phyloP scores from a whole-genome alignment of 2,888 invertebrate genomes.

The Agonopterix subpropinquella region DNA sequence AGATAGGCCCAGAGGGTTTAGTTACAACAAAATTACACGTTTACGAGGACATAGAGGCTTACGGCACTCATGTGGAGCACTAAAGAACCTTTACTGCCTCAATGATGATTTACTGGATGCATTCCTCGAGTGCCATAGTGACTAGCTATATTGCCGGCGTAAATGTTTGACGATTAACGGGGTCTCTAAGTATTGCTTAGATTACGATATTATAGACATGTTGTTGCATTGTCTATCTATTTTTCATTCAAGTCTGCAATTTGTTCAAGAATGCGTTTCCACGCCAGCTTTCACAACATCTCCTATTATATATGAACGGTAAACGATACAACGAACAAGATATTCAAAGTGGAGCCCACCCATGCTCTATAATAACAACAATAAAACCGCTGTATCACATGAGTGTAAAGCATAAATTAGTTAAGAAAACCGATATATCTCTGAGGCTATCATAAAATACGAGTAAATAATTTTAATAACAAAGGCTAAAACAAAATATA shows the following conservation, averaged over 20 bases:
- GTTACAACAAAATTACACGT: slow-evolving; percentile 66
- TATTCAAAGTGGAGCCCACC: slow-evolving; percentile 38
- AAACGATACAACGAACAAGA: slow-evolving; percentile 3
- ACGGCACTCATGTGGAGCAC: slow-evolving; percentile 41
- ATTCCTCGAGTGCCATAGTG: slow-evolving; percentile 44
- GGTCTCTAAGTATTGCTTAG: slow-evolving; percentile 11
- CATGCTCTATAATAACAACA: slow-evolving; percentile 48
- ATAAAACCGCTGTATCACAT: slow-evolving; percentile 31
- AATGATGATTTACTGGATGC: slow-evolving; percentile 66
- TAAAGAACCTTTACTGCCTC: slow-evolving; percentile 59
- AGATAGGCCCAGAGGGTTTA: slow-evolving; percentile 49
- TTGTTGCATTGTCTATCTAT: too few relatives aligned
- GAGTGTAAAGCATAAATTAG: slow-evolving; percentile 55
- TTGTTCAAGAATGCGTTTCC: too few relatives aligned
- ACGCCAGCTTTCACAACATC: too few relatives aligned
- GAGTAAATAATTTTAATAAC: slow-evolving; percentile 53
- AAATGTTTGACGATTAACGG: slow-evolving; percentile 45
- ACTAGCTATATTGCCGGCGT: slow-evolving; percentile 31
- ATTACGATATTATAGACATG: slow-evolving; percentile 4
- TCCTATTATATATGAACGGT: slow-evolving; percentile 4
- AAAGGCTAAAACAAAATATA: slow-evolving; percentile 52
- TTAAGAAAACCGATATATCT: slow-evolving; percentile 51
- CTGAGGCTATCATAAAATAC: slow-evolving; percentile 44
- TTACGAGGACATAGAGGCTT: slow-evolving; percentile 52
- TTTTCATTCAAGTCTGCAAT: too few relatives aligned